Base-by-base conservation (phyloP, 2,113 vertebrate genomes). In the Festucalex cinctus region DNA sequence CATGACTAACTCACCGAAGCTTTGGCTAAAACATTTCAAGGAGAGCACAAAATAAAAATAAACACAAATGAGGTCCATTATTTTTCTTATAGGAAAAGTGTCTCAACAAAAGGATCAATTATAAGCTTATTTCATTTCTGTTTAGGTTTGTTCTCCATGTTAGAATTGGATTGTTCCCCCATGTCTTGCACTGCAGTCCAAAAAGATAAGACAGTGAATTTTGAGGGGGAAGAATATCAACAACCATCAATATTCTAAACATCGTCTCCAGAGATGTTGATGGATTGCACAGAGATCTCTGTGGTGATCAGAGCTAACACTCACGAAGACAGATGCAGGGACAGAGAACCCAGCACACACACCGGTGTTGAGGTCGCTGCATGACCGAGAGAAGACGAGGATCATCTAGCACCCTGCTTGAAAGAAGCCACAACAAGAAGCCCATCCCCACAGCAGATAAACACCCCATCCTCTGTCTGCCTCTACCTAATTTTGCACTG, bases 341-440 rank as follows among this genome's bases (percentile, higher is more conserved):
- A 66, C 60, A 74, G 60, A 69, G 63, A 46, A 7, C 58, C 71
- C 75, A 51, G 43, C 68, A 26, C 65, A 76, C 54, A 53, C 37
- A 1, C 36, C 2, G 41, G 37, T n/a, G 9, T 26, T 14, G 46
- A 60, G 1, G 19, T 66, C 26, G 63, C 68, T 48, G n/a, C 73
- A 57, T 51, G 17, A 66, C 22, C 14, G 41, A 41, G 62, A 48
- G 71, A 57, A 80, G 79, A 71, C 80, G 80, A 83, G 70, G 68
- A 78, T 85, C 70, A 84, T 88, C 74, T 87, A 88, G 86, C 88
- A 89, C 87, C 88, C 82, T 88, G 81, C 86, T 78, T 83, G 63
- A 73, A 74, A 70, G 66, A 65, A 41, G 66, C 67, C 71, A 80
- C 69, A 3, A 22, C 26, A 57, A 56, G 53, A 3, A 59, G 57